Percentiles rank a stretch among this genome's conserved stretches.
phyloP scores from a whole-genome alignment of 2,113 vertebrate species.

The Passer montanus region DNA sequence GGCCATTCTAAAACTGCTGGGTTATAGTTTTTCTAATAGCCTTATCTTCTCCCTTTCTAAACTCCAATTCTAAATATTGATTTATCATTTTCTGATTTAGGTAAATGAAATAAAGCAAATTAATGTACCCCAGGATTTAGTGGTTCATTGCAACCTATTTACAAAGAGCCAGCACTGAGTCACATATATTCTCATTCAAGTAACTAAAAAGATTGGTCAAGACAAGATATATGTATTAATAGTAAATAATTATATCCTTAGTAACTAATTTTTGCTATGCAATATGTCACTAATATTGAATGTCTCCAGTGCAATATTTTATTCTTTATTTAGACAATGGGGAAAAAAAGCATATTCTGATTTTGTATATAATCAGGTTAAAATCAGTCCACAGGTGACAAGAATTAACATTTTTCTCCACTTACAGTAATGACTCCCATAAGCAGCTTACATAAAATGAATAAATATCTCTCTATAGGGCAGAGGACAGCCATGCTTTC shows the following conservation, averaged over 20 bases:
- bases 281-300: neutral
- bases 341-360: neutral
- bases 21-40: neutral
- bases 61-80: neutral
- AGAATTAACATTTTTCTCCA: neutral
- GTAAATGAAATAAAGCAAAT: constrained; percentile 23
- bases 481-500: neutral
- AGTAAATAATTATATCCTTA: neutral
- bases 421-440: neutral
- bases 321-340: neutral
- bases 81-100: neutral
- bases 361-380: neutral
- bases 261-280: neutral
- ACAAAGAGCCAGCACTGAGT: neutral
- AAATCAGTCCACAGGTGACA: neutral
- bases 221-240: neutral
- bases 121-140: neutral
- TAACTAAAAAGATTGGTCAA: neutral
- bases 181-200: neutral
- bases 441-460: neutral
- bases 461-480: neutral
- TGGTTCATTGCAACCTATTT: neutral
- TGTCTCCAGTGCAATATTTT: neutral
- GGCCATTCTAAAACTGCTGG: neutral
- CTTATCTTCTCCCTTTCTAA: neutral